Base-by-base conservation (phyloP, 2,113 vertebrate genomes). In the Ceyx cyanopectus region DNA sequence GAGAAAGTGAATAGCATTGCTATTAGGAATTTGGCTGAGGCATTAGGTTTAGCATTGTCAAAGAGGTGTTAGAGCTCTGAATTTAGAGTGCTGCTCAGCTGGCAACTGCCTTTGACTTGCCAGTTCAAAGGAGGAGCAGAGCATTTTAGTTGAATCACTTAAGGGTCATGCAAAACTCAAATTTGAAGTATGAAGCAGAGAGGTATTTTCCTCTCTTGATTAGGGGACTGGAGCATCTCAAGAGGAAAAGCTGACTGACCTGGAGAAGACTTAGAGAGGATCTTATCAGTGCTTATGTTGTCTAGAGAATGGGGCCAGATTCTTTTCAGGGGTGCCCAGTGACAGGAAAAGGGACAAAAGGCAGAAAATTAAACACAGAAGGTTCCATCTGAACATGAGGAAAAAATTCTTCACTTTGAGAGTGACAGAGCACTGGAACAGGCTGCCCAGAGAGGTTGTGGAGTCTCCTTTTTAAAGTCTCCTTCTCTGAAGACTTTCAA, bases 11-110 rank as follows among this genome's bases (percentile, higher is more conserved):
- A 51, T 56, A 79, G 70, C 45, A 26, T 66, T 46, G 29, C 58
- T 85, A 4, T 15, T 66, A 60, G 24, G 70, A 90, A 80, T 90
- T 69, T 75, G 74, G 14, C 62, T 74, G 50, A 84, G 56, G 70
- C 27, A 30, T 60, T 76, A 45, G 41, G 30, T 63, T 93, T 91
- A 54, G 29, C 46, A 57, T 75, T 58, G 67, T 73, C 51, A 62
- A 87, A 92, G 45, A 80, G 76, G 73, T 81, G 66, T 84, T 75
- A 68, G 50, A 86, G 20, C 88, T 86, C 65, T 67, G 73, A 90
- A 75, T 57, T 75, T 29, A 56, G 12, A 72, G 32, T 14, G n/a
- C 57, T 91, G 65, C 85, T 57, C 82, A 72, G 77, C 48, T 90
- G 65, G 57, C 76, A 86, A 68, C 46, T 41, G 27, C 57, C 68